phyloP scores from a whole-genome alignment of 2,888 invertebrate genomes.

The Anarsia innoxiella region DNA sequence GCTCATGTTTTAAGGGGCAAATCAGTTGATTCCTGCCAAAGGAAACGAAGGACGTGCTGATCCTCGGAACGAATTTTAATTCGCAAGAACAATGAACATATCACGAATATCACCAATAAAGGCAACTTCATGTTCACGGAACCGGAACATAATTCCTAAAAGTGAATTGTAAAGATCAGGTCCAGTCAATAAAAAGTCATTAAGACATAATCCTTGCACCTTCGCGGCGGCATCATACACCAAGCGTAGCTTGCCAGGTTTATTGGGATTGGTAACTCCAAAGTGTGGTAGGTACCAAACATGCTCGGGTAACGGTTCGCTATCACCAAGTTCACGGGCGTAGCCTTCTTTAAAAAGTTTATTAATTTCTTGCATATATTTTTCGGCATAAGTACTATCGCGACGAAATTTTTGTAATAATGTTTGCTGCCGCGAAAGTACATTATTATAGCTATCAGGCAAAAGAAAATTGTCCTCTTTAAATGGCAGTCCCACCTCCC shows the following conservation, averaged over 20 bases:
- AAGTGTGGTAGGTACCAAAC: constrained; percentile 19
- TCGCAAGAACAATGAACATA: constrained; percentile 29
- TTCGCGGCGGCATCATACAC: constrained; percentile 34
- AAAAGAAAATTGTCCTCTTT: constrained; percentile 16
- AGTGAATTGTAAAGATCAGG: constrained; percentile 22
- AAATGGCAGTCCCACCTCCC: constrained; percentile 22
- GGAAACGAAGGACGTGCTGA: constrained; percentile 18
- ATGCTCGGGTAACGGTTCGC: constrained; percentile 15
- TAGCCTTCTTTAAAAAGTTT: constrained; percentile 18
- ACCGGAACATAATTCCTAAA: background rate
- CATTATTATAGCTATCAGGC: constrained; percentile 18
- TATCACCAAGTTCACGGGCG: constrained; percentile 17
- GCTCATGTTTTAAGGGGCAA: constrained; percentile 13
- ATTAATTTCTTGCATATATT: constrained; percentile 13
- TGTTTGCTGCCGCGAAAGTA: constrained; percentile 9
- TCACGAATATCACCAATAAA: constrained; percentile 14
- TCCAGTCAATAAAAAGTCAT: constrained; percentile 29
- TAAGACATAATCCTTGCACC: constrained; percentile 23
- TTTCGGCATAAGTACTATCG: constrained; percentile 12
- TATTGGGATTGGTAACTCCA: constrained; percentile 26
- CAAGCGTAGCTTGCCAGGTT: constrained; percentile 23
- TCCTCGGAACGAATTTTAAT: constrained; percentile 22
- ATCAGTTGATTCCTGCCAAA: constrained; percentile 14
- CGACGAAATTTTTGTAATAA: constrained; percentile 13
- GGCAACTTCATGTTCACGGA: constrained; percentile 19